A percentile compares a stretch with the other conserved stretches of the same genome.
Conservation (phyloP, 2,113 vertebrate species). For the Smithornis capensis region DNA sequence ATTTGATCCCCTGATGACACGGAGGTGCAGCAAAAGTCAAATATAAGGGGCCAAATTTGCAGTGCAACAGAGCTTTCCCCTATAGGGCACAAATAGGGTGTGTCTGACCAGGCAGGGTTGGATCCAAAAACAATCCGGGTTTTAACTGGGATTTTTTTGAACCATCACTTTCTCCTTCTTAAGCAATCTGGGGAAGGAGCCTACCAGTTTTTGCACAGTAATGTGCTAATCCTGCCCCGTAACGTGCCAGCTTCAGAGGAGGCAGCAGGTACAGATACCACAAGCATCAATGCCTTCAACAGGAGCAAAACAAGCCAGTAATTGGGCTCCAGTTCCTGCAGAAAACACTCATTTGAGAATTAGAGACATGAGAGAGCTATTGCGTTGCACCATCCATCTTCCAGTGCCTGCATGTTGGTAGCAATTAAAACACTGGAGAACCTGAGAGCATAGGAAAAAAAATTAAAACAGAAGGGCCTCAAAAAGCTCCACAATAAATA, state of each 20-base stretch:
- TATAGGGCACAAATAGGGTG: fast-evolving
- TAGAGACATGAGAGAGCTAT: background rate
- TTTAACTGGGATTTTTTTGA: background rate
- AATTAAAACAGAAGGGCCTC: background rate
- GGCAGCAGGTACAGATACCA: background rate
- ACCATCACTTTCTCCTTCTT: fast-evolving
- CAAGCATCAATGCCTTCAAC: background rate
- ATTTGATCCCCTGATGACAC: background rate
- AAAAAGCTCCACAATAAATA: background rate
- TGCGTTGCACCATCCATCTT: background rate
- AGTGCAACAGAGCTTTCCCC: fast-evolving
- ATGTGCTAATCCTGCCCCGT: background rate
- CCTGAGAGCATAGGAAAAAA: fast-evolving
- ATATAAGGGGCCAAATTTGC: background rate
- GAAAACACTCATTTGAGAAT: background rate
- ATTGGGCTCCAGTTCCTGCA: background rate
- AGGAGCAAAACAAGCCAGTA: background rate
- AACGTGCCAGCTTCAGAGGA: background rate
- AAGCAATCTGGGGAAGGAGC: background rate
- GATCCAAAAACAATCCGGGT: background rate
- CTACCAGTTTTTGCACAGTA: background rate
- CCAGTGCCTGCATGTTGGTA: fast-evolving
- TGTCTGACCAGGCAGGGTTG: background rate
- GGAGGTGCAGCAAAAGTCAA: background rate
- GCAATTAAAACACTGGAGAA: background rate